A percentile compares a stretch with the other conserved stretches of the same genome.
Evolutionary conservation across 1,140 invertebrate species (phyloP).

Genomic region (Calliphora vicina): DNA sequence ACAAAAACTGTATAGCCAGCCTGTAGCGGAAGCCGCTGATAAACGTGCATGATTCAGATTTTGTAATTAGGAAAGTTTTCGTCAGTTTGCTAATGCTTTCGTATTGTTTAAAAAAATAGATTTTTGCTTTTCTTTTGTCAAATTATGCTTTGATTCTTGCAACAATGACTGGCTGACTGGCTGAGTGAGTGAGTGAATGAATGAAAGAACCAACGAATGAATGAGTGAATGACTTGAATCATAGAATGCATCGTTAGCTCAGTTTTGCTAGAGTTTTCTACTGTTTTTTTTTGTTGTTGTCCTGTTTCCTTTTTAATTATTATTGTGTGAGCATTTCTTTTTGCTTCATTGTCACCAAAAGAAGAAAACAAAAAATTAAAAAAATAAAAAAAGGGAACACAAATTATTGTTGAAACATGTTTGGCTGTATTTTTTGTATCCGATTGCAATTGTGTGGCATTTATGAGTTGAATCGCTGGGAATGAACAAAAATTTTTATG

Average conservation of each 20-base stretch:
- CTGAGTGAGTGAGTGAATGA: too few relatives aligned
- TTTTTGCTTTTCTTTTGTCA: neutral
- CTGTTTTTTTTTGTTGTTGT: neutral
- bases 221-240: neutral
- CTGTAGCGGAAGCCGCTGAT: neutral
- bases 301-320: conserved; percentile 1
- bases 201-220: too few relatives aligned
- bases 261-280: neutral
- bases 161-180: neutral
- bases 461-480: neutral
- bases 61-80: conserved; percentile 2
- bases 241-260: conserved; percentile 7
- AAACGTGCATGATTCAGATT: neutral
- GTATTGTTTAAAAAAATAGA: neutral
- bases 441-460: neutral
- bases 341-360: neutral
- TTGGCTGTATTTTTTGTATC: neutral
- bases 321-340: neutral
- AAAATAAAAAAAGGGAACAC: neutral
- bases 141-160: neutral
- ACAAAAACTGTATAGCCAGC: neutral
- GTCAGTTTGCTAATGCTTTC: neutral
- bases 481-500: conserved; percentile 52
- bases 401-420: neutral
- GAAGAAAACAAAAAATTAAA: neutral